Conservation (phyloP, 1,140 invertebrate species). For the Aricia agestis region DNA sequence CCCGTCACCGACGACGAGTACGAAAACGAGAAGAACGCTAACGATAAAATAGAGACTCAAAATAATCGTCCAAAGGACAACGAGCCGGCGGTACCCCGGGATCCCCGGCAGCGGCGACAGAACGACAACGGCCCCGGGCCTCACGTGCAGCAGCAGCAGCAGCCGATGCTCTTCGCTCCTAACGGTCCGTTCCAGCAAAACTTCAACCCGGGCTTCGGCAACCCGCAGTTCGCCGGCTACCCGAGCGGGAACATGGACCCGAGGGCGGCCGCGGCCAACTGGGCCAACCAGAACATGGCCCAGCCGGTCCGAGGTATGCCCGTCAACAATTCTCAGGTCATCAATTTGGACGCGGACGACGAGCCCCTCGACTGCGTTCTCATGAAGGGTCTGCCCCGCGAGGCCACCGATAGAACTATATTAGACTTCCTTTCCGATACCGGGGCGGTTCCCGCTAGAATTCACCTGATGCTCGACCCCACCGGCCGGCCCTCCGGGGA, state of each 20-base stretch:
- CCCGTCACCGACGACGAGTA: slow-evolving; percentile 47
- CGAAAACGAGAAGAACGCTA: slow-evolving; percentile 46
- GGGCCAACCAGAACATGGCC: slow-evolving; percentile 32
- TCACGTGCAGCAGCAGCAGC: slow-evolving; percentile 12
- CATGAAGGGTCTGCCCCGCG: slow-evolving; percentile 85
- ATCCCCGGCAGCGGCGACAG: slow-evolving; percentile 54
- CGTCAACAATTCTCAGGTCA: slow-evolving; percentile 24
- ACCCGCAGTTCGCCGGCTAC: slow-evolving; percentile 46
- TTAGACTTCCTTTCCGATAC: slow-evolving; percentile 88
- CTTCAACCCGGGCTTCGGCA: slow-evolving; percentile 35
- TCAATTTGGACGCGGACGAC: slow-evolving; percentile 44
- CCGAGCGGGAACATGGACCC: slow-evolving; percentile 43
- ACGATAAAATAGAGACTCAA: slow-evolving; percentile 31
- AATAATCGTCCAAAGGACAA: slow-evolving; percentile 16
- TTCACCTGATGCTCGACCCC: slow-evolving; percentile 85
- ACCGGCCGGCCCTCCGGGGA: slow-evolving; percentile 85
- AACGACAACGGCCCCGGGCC: slow-evolving; percentile 34
- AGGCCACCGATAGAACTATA: slow-evolving; percentile 85
- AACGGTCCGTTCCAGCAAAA: slow-evolving; percentile 41
- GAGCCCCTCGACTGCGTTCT: slow-evolving; percentile 80
- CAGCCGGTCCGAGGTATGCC: not conserved
- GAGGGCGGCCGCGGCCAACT: slow-evolving; percentile 43
- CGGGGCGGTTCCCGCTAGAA: slow-evolving; percentile 83
- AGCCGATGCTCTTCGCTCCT: slow-evolving; percentile 39
- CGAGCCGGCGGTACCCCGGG: slow-evolving; percentile 37